Evolutionary conservation across 2,888 invertebrate species (phyloP).

Genomic region (Argyra leucocephala): DNA sequence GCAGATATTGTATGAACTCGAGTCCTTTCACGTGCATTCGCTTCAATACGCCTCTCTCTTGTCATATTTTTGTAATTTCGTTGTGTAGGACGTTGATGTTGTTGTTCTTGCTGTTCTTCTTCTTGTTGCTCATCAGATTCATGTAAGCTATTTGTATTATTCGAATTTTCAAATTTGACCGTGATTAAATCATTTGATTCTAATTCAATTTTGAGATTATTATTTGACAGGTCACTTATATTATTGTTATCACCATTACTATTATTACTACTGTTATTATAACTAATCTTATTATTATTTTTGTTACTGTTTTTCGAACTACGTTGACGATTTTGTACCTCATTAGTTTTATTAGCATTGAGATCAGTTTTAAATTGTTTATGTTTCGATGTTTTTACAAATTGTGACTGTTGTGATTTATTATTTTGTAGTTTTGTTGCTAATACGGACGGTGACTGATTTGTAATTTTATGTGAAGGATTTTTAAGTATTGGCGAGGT

Average conservation of each 20-base stretch:
- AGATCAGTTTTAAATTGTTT: background rate
- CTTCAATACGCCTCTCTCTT: constrained; percentile 81
- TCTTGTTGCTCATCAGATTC: background rate
- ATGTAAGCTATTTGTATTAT: background rate
- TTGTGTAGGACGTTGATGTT: constrained; percentile 51
- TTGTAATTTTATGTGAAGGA: constrained; percentile 10
- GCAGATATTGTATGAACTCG: constrained; percentile 92
- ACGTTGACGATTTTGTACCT: constrained; percentile 6
- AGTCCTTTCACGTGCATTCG: constrained; percentile 85
- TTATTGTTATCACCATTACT: background rate
- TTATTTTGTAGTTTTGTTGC: constrained; percentile 8
- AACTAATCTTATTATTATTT: background rate
- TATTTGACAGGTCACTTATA: background rate
- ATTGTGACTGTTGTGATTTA: background rate
- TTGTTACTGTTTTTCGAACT: constrained; percentile 13
- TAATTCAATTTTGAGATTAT: constrained; percentile 2
- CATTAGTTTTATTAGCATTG: constrained; percentile 7
- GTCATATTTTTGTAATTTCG: constrained; percentile 95
- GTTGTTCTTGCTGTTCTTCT: constrained; percentile 8
- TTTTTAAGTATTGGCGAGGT: constrained; percentile 10
- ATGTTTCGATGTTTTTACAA: background rate
- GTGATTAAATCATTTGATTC: background rate
- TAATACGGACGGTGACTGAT: constrained; percentile 8
- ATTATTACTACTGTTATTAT: background rate
- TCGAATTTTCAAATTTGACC: background rate